Evolutionary conservation across 2,888 invertebrate species (phyloP), one percentile per base, ranked within the genome.

Genomic region (Papilio protenor): DNA sequence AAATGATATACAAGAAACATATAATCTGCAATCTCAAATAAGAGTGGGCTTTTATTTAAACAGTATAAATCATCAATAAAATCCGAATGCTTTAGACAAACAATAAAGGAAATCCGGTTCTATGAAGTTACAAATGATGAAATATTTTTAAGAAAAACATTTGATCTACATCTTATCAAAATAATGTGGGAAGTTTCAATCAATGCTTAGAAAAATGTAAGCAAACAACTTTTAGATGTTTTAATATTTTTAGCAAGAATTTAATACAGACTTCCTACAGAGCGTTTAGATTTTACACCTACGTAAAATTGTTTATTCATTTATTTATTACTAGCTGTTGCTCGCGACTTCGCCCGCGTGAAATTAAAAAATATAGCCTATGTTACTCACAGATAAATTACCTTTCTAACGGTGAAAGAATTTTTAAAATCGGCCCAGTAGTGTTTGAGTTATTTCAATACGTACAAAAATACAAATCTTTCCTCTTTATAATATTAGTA

Each of bases 21-120:
- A 33, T 40, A 40, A 40, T 40, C 40, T 40, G 40, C 40, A 8
- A 40, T 40, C 40, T 40, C 40, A 40, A 40, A 40, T 1, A 40
- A 40, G 40, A 40, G 40, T 40, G 40, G 40, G 40, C 40, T 40
- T 40, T 40, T 40, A 40, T 40, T 40, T 8, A 40, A 40, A 40
- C 8, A 40, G 40, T 40, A 40, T 33, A 33, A 33, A 33, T 8
- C 8, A 40, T 40, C 40, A 40, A 14, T 4, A 52, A 18, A 18
- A 14, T 52, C 14, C 49, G 1, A 61, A 61, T 33, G 16, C 61
- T 33, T 61, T 16, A 64, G 1, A 64, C 10, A 64, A 10, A 40
- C 64, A 40, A 40, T 64, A 40, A 64, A 18, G 64, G 40, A 64
- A 64, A 64, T 64, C 64, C 40, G 18, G 64, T 64, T 40, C 40